phyloP scores from a whole-genome alignment of 2,888 invertebrate species.

The Scaeva pyrastri region DNA sequence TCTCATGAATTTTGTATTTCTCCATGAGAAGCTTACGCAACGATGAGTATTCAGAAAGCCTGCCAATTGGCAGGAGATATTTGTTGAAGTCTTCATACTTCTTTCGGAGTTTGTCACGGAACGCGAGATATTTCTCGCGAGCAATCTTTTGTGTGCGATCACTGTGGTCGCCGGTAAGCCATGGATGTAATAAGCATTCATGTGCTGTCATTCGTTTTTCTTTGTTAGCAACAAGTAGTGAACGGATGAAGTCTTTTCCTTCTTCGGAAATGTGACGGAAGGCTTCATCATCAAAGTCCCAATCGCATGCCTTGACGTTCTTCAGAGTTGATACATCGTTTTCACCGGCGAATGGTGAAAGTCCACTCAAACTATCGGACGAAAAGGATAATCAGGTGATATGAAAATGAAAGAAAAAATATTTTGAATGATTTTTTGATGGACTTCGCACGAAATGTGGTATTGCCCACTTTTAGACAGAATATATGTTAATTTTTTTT shows the following conservation, averaged over 20 bases:
- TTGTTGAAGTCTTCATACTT: constrained; percentile 92
- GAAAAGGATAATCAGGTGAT: constrained; percentile 62
- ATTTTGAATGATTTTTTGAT: constrained; percentile 54
- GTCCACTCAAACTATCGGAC: constrained; percentile 91
- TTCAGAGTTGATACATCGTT: constrained; percentile 99
- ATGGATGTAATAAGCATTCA: constrained; percentile 97
- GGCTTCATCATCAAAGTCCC: constrained; percentile 99
- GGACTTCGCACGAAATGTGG: neutral
- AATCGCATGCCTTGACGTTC: constrained; percentile 99
- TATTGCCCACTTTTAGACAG: no score
- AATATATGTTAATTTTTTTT: no score
- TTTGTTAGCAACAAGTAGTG: constrained; percentile 95
- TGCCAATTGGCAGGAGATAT: constrained; percentile 96
- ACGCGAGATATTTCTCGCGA: constrained; percentile 92
- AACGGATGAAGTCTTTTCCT: constrained; percentile 98
- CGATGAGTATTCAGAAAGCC: constrained; percentile 98
- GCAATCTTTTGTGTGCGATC: constrained; percentile 91
- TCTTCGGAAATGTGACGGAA: constrained; percentile 97
- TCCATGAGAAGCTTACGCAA: constrained; percentile 97
- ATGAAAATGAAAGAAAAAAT: constrained; percentile 33
- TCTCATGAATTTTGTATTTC: constrained; percentile 98
- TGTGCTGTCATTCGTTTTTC: constrained; percentile 99
- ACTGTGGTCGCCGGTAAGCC: constrained; percentile 95
- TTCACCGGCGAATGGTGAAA: constrained; percentile 99
- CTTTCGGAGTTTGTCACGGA: constrained; percentile 94